Evolutionary conservation across 1,140 invertebrate genomes (phyloP).

Genomic region (Drosophila sechellia): DNA sequence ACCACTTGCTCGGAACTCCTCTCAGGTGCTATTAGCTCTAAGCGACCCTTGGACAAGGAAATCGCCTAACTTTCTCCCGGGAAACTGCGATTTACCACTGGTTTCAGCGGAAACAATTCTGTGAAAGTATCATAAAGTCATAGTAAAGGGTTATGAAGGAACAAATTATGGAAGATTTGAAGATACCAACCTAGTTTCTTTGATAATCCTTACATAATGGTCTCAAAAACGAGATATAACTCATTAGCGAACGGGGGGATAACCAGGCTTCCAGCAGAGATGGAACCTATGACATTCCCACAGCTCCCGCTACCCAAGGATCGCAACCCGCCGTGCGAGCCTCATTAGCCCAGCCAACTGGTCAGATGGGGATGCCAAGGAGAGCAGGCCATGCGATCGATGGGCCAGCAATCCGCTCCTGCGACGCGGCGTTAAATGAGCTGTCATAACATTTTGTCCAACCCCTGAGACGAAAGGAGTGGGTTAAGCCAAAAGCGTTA

Average conservation of each 20-base stretch:
- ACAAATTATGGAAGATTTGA: neutral
- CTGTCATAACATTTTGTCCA: slow-evolving; percentile 67
- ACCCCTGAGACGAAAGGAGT: slow-evolving; percentile 16
- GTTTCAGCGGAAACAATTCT: neutral
- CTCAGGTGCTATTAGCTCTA: neutral
- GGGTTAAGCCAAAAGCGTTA: slow-evolving; percentile 47
- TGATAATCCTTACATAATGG: no score
- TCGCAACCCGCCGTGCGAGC: neutral
- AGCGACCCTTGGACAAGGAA: neutral
- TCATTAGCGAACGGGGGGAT: neutral
- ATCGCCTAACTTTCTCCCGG: neutral
- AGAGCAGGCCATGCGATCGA: slow-evolving; percentile 7
- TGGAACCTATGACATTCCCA: slow-evolving; percentile 5
- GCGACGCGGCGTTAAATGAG: slow-evolving; percentile 63
- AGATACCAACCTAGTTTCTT: no score
- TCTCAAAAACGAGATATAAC: neutral
- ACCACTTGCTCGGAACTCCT: neutral
- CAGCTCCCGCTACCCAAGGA: slow-evolving; percentile 26
- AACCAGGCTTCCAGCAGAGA: slow-evolving; percentile 7
- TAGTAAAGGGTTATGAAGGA: neutral
- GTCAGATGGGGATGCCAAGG: neutral
- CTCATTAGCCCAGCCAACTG: slow-evolving; percentile 23
- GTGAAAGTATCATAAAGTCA: neutral
- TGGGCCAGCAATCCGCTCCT: slow-evolving; percentile 12
- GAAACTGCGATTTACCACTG: neutral